Evolutionary conservation across 2,113 vertebrate species (phyloP).

Genomic region (Paedocypris sp.): DNA sequence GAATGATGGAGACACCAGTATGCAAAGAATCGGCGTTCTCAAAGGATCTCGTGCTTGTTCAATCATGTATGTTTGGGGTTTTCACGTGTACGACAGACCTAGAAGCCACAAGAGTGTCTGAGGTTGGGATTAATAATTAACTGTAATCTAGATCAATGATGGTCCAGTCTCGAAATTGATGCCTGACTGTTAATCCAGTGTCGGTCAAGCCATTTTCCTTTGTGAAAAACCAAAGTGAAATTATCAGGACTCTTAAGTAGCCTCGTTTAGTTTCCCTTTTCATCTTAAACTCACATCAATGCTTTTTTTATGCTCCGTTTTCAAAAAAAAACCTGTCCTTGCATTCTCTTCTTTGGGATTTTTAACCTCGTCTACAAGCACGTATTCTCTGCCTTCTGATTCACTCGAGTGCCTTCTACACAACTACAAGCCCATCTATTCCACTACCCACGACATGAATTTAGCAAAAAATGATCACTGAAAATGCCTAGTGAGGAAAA

Average conservation of each 20-base stretch:
- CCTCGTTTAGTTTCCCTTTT: too few species aligned
- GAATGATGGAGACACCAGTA: slow-evolving; percentile 50
- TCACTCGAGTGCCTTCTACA: slow-evolving; percentile 51
- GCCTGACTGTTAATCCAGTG: not conserved
- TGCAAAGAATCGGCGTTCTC: slow-evolving; percentile 43
- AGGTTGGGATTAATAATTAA: not conserved
- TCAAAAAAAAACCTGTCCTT: not conserved
- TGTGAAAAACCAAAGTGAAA: too few species aligned
- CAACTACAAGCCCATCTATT: too few species aligned
- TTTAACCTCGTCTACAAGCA: too few species aligned
- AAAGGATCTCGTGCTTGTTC: slow-evolving; percentile 14
- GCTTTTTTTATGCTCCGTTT: not conserved
- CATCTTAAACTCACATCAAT: too few species aligned
- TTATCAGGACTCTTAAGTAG: too few species aligned
- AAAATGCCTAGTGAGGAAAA: too few species aligned
- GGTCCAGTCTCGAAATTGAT: not conserved
- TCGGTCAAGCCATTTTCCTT: not conserved
- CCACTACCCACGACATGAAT: too few species aligned
- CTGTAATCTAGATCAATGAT: not conserved
- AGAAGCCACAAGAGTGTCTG: not conserved
- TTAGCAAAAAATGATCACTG: too few species aligned
- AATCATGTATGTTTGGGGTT: slow-evolving; percentile 1
- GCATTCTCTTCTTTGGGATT: too few species aligned
- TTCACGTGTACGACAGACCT: not conserved
- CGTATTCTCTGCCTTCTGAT: slow-evolving; percentile 50